These are phyloP conservation scores for Megalurothrips usitatus DNA, from an alignment of 2,888 invertebrate genomes.

Conservation along the genomic window DNA sequence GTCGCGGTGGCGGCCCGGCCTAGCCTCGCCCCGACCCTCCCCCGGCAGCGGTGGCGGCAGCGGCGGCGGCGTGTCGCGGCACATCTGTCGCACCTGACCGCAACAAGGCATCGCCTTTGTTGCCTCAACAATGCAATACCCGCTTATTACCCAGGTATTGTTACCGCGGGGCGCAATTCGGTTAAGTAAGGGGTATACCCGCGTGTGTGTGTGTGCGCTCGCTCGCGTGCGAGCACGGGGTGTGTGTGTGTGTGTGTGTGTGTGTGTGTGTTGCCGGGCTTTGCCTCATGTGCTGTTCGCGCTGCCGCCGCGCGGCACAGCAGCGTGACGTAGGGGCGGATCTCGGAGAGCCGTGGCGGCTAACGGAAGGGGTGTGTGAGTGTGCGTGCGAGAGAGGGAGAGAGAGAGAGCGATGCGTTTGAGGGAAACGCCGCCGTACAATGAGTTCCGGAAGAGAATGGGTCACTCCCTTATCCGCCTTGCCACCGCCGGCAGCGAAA, in stretches of 20 bases:
- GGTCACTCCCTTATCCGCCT: too few species aligned
- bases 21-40: too few species aligned
- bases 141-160: conserved; percentile 9
- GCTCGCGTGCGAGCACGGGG: not conserved
- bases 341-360: not conserved
- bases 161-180: not conserved
- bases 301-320: not conserved
- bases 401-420: not conserved
- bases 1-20: not conserved
- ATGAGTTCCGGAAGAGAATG: not conserved
- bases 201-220: not conserved
- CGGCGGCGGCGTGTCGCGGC: not conserved
- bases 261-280: not conserved
- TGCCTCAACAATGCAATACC: conserved; percentile 16
- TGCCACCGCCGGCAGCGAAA: not conserved
- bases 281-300: not conserved
- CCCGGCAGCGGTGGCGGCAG: not conserved
- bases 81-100: conserved; percentile 21
- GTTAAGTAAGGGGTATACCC: not conserved
- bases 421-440: not conserved
- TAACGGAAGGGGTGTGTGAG: conserved; percentile 11
- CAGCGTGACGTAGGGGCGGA: conserved; percentile 18
- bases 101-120: conserved; percentile 15
- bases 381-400: not conserved
- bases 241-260: conserved; percentile 7